These are phyloP conservation scores for Galerucella nymphaeae DNA, from an alignment of 2,888 invertebrate species.

Conservation along the genomic window DNA sequence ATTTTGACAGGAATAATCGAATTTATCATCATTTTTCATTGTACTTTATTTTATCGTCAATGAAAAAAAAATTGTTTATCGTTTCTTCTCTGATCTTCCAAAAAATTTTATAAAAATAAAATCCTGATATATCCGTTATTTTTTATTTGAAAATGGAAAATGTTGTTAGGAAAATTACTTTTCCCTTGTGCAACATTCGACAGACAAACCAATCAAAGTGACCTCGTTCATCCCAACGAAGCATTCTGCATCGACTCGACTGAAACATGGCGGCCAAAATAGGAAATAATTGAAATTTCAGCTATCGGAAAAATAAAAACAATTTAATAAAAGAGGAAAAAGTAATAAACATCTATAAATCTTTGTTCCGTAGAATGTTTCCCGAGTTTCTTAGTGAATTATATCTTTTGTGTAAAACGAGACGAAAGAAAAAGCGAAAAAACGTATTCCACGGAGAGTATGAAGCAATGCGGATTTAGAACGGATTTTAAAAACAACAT, in stretches of 20 bases:
- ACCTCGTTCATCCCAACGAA: conserved; percentile 57
- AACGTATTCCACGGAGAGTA: conserved; percentile 17
- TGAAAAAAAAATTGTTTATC: too few species aligned
- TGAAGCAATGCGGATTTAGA: conserved; percentile 29
- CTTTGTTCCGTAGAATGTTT: conserved; percentile 35
- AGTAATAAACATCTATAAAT: conserved; percentile 41
- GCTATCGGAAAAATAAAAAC: conserved; percentile 37
- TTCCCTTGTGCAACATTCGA: conserved; percentile 17
- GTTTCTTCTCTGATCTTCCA: too few species aligned
- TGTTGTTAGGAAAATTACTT: not conserved
- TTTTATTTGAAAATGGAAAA: too few species aligned
- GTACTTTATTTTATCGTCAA: too few species aligned
- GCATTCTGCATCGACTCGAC: conserved; percentile 52
- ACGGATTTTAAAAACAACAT: conserved; percentile 22
- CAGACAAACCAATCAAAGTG: conserved; percentile 51
- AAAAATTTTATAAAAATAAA: too few species aligned
- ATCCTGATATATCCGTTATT: too few species aligned
- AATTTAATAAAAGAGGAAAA: conserved; percentile 34
- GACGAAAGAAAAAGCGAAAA: conserved; percentile 28
- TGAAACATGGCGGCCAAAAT: conserved; percentile 47
- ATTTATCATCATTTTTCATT: too few species aligned
- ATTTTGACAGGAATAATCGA: too few species aligned
- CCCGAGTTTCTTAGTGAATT: conserved; percentile 36
- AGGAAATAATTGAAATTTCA: conserved; percentile 37
- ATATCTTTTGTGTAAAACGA: conserved; percentile 33